Percentiles rank a stretch among this genome's conserved stretches.
Evolutionary conservation across 2,113 vertebrate genomes (phyloP).

Genomic region (Diphyllodes magnificus): DNA sequence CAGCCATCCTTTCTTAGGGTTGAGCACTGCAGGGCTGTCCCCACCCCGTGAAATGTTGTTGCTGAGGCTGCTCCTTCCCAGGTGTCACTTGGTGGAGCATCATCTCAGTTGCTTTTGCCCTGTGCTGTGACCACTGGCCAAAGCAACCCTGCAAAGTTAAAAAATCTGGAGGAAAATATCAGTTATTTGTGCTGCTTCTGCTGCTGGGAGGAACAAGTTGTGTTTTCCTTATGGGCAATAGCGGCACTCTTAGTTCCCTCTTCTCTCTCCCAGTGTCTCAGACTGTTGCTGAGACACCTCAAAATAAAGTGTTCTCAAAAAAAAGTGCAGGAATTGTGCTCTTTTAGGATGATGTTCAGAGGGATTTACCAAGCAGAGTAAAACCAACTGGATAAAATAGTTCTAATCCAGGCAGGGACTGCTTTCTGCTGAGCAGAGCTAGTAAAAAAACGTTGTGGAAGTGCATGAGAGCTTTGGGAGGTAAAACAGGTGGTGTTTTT

Average conservation of each 20-base stretch:
- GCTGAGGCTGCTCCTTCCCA: not conserved
- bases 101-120: not conserved
- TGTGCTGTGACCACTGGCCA: not conserved
- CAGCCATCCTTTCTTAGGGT: not conserved
- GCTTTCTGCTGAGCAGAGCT: not conserved
- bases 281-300: not conserved
- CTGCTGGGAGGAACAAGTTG: not conserved
- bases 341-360: not conserved
- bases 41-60: not conserved
- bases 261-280: too few relatives aligned
- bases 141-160: accelerated
- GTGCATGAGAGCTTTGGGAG: not conserved
- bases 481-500: not conserved
- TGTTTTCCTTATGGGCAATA: not conserved
- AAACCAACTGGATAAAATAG: not conserved
- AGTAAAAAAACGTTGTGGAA: not conserved
- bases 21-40: not conserved
- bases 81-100: not conserved
- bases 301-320: not conserved
- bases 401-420: not conserved
- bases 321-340: not conserved
- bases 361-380: not conserved
- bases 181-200: not conserved
- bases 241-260: too few relatives aligned
- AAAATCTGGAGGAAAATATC: not conserved